Conservation (phyloP, 1,140 invertebrate species). For the Sminthurinus signatus region DNA sequence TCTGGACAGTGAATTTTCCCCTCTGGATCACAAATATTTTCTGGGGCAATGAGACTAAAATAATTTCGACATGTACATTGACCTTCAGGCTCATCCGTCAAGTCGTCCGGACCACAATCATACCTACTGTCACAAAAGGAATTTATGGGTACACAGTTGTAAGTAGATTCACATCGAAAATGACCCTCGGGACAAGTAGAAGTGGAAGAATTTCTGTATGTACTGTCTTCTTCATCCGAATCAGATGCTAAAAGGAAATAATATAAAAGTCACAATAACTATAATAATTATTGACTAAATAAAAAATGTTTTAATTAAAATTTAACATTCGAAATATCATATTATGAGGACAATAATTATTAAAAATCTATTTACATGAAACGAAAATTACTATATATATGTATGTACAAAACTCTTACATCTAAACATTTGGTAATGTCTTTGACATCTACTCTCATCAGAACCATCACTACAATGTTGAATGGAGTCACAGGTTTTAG, state of each 20-base stretch:
- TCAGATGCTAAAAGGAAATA: not conserved
- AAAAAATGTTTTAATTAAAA: too few relatives aligned
- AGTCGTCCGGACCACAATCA: conserved; percentile 5
- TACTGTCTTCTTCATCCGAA: not conserved
- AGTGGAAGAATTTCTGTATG: not conserved
- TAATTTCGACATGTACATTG: conserved; percentile 15
- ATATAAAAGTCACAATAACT: too few relatives aligned
- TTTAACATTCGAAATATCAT: too few relatives aligned
- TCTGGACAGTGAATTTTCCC: conserved; percentile 15
- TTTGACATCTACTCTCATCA: conserved; percentile 21
- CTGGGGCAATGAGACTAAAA: conserved; percentile 11
- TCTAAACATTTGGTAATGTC: conserved; percentile 7
- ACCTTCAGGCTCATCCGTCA: conserved; percentile 15
- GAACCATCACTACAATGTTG: conserved; percentile 1
- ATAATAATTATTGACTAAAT: too few relatives aligned
- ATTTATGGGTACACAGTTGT: conserved; percentile 21
- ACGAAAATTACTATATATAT: not conserved
- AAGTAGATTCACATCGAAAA: conserved; percentile 9
- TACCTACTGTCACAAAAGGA: conserved; percentile 17
- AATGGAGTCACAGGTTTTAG: conserved; percentile 6
- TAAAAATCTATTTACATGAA: not conserved
- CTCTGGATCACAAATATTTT: conserved; percentile 3
- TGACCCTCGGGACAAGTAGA: conserved; percentile 9
- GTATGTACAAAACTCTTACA: not conserved
- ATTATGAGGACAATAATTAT: not conserved